Evolutionary conservation across 2,113 vertebrate species (phyloP).

Genomic region (Himantopus leucocephalus): DNA sequence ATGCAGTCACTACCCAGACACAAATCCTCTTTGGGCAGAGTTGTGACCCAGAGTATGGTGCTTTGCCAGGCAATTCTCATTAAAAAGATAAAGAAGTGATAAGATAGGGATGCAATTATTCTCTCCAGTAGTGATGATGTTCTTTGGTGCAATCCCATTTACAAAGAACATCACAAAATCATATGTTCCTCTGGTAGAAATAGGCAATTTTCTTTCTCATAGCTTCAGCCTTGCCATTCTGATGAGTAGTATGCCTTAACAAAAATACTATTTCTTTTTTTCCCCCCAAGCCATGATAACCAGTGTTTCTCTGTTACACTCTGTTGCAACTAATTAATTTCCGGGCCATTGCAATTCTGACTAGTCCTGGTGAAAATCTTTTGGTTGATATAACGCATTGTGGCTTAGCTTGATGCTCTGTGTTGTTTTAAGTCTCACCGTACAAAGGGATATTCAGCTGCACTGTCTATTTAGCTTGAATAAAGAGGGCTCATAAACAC

Average conservation of each 20-base stretch:
- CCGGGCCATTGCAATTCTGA: background rate
- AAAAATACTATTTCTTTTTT: background rate
- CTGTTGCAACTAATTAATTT: background rate
- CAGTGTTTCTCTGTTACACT: background rate
- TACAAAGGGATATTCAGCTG: background rate
- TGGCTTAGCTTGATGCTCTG: background rate
- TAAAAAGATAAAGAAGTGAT: slow-evolving; percentile 19
- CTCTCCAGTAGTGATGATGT: background rate
- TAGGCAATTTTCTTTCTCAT: background rate
- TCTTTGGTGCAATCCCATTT: slow-evolving; percentile 3
- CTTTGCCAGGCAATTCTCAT: background rate
- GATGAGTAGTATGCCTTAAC: background rate
- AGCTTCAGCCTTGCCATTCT: background rate
- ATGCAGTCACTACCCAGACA: background rate
- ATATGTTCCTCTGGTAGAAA: background rate
- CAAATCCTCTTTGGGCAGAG: background rate
- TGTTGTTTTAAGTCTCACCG: background rate
- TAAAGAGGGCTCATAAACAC: background rate
- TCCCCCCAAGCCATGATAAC: background rate
- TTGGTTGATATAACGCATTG: background rate
- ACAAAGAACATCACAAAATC: background rate
- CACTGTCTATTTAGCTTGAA: background rate
- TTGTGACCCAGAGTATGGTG: background rate
- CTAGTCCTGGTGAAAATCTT: background rate
- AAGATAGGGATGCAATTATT: background rate